Base-by-base conservation (phyloP, 2,797 vertebrate genomes). In the Typhlichthys subterraneus region DNA sequence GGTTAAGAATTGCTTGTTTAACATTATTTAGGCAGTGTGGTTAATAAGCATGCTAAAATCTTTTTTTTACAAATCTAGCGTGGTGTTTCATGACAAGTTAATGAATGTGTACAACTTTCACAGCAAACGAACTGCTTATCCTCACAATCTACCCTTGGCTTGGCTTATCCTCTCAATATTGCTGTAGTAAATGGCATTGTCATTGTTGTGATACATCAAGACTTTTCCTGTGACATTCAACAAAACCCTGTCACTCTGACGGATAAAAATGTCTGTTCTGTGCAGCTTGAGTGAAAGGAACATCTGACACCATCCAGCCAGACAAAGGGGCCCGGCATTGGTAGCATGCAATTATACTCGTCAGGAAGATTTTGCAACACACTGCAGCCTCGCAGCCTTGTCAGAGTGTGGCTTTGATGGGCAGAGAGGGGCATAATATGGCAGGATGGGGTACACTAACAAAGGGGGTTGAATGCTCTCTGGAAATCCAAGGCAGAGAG, bases 361-460 rank as follows among this genome's bases (percentile, higher is more conserved):
- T 65, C 58, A 54, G 62, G 58, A 48, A 72, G 72, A 55, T 33
- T 3, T 23, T 23, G 23, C 2, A 23, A 74, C 69, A 46, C 84
- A 72, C 53, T 56, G 65, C 12, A 12, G 38, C 38, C 38, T 42
- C 53, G 51, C 72, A 71, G 60, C 3, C 77, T 45, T 81, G 69
- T 87, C 82, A 84, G 71, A 85, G 75, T 69, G 57, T n/a, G 49
- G 58, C 74, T 79, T 76, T 73, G 81, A 72, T 70, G 58, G 68
- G 45, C 61, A 57, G 66, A 69, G 69, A 79, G 79, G 77, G 72
- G 75, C 38, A 42, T 7, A 9, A 42, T 42, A 8, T 7, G 38
- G 38, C 38, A 42, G 38, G 82, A 85, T 67, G 76, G 73, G 81
- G 67, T 79, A 85, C 77, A 82, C 71, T 68, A 76, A 85, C 75